These are phyloP conservation scores for Lagopus leucura DNA, from an alignment of 2,113 vertebrate genomes.

Conservation along the genomic window DNA sequence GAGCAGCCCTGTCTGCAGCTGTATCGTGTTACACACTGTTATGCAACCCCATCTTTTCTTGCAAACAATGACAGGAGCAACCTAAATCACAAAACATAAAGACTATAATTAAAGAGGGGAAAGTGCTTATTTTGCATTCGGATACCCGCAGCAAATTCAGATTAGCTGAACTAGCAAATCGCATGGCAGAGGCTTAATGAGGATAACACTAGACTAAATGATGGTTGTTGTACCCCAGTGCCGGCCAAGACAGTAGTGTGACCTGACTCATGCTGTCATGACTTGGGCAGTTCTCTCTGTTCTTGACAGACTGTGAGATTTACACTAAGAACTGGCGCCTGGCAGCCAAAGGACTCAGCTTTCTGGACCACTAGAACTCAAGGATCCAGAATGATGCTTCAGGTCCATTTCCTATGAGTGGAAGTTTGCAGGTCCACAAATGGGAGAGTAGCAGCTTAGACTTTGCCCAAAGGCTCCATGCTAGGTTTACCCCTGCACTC, in stretches of 20 bases:
- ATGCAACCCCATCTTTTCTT: slow-evolving; percentile 18
- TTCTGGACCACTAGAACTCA: background rate
- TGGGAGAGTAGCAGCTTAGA: background rate
- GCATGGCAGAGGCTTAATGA: slow-evolving; percentile 29
- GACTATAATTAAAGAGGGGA: slow-evolving; percentile 35
- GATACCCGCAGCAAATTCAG: slow-evolving; percentile 22
- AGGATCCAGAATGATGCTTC: background rate
- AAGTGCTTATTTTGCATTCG: slow-evolving; percentile 45
- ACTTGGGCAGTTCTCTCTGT: background rate
- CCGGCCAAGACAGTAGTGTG: background rate
- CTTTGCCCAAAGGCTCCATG: background rate
- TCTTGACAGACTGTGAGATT: background rate
- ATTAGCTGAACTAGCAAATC: slow-evolving; percentile 64
- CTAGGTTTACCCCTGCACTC: background rate
- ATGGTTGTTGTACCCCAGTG: background rate
- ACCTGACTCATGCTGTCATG: background rate
- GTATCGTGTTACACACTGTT: background rate
- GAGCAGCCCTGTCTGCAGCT: slow-evolving; percentile 5
- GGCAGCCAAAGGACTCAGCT: background rate
- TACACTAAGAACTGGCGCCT: background rate
- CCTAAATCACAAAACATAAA: slow-evolving; percentile 43
- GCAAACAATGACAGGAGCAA: slow-evolving; percentile 47
- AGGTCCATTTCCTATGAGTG: background rate
- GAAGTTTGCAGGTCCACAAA: background rate
- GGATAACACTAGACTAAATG: background rate